These are phyloP conservation scores for Pelosia muscerda DNA, from an alignment of 2,888 invertebrate genomes.

Conservation along the genomic window DNA sequence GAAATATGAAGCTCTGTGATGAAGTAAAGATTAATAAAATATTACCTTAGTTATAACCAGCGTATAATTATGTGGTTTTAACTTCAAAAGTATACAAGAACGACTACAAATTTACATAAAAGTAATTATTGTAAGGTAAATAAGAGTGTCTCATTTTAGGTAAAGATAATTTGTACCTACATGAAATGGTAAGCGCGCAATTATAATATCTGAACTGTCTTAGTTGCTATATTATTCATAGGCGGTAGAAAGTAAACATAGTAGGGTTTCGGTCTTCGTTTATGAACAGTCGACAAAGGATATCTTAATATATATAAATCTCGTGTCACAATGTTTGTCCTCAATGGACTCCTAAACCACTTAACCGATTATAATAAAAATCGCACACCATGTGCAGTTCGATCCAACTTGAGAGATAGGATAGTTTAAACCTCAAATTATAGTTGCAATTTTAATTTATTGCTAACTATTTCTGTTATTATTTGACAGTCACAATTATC, in stretches of 20 bases:
- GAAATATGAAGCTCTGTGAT: neutral
- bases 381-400: no score
- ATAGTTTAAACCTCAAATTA: no score
- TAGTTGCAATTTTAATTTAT: no score
- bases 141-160: neutral
- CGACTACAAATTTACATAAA: conserved; percentile 1
- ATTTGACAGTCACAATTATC: no score
- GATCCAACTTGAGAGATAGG: no score
- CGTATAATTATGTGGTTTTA: neutral
- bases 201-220: conserved; percentile 8
- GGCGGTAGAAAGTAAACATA: neutral
- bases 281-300: neutral
- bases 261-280: neutral
- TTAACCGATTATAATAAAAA: no score
- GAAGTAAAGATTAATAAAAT: neutral
- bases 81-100: neutral
- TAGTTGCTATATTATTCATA: conserved; percentile 13
- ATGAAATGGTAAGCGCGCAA: conserved; percentile 9
- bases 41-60: neutral
- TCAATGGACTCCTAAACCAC: no score
- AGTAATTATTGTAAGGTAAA: conserved; percentile 6
- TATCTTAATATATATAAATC: neutral
- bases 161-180: conserved; percentile 7
- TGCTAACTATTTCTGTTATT: no score
- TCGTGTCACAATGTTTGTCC: no score